These are phyloP conservation scores for Galleria mellonella DNA, from an alignment of 1,140 invertebrate species.

Conservation along the genomic window DNA sequence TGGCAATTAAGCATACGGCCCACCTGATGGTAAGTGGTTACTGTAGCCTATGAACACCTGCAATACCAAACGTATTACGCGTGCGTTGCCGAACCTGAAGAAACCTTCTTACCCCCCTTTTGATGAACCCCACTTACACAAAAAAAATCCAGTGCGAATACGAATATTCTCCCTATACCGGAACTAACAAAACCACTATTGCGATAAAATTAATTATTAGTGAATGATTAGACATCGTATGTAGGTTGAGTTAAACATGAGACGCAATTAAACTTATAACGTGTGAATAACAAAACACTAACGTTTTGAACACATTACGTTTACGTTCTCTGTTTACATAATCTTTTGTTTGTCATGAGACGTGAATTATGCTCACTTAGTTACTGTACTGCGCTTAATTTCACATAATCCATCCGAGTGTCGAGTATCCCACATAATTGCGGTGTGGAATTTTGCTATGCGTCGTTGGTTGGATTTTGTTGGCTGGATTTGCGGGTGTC, in stretches of 20 bases:
- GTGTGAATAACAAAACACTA: background rate
- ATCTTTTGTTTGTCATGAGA: constrained; percentile 9
- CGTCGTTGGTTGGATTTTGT: constrained; percentile 16
- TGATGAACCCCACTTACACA: too few relatives aligned
- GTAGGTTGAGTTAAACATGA: background rate
- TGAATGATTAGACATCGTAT: too few relatives aligned
- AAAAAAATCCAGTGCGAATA: too few relatives aligned
- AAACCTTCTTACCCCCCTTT: too few relatives aligned
- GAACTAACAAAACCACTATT: too few relatives aligned
- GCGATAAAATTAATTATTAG: too few relatives aligned
- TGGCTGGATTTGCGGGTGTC: constrained; percentile 37
- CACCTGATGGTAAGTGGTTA: too few relatives aligned
- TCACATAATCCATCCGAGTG: constrained; percentile 59
- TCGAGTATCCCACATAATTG: constrained; percentile 53
- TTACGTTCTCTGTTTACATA: constrained; percentile 9
- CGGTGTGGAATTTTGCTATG: constrained; percentile 48
- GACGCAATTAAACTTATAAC: constrained; percentile 1
- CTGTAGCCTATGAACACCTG: too few relatives aligned
- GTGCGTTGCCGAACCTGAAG: too few relatives aligned
- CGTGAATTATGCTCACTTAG: constrained; percentile 52
- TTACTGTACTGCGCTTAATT: constrained; percentile 54
- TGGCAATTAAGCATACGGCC: too few relatives aligned
- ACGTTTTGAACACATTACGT: background rate
- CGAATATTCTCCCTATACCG: too few relatives aligned
- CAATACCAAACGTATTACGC: too few relatives aligned